Percentiles rank a stretch among this genome's conserved stretches.
Evolutionary conservation across 2,888 invertebrate genomes (phyloP).

Genomic region (Liopterus haemorrhoidalis): DNA sequence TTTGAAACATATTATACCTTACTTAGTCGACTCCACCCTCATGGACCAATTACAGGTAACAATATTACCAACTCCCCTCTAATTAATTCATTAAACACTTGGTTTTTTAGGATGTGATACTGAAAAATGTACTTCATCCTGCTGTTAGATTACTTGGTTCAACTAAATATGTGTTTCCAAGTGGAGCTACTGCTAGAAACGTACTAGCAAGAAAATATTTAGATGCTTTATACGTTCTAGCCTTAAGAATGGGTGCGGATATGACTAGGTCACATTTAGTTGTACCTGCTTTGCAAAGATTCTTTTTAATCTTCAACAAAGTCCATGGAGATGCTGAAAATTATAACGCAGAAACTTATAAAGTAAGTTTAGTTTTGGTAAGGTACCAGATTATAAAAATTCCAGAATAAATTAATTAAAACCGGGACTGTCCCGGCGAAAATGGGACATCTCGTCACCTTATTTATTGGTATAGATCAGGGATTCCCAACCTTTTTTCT

Average conservation of each 20-base stretch:
- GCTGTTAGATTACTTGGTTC: constrained; percentile 75
- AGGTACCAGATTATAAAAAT: too few species aligned
- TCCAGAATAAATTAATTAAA: too few species aligned
- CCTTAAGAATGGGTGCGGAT: constrained; percentile 67
- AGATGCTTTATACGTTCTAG: constrained; percentile 75
- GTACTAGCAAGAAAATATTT: constrained; percentile 75
- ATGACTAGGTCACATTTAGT: constrained; percentile 71
- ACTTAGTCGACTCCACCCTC: constrained; percentile 72
- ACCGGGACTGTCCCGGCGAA: too few species aligned
- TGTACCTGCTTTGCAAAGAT: constrained; percentile 64
- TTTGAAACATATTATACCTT: constrained; percentile 72
- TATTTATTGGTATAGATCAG: too few species aligned
- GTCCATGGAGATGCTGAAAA: constrained; percentile 50
- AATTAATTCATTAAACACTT: constrained; percentile 1
- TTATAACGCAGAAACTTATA: constrained; percentile 17
- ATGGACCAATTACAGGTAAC: constrained; percentile 81
- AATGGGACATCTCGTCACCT: too few species aligned
- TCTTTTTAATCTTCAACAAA: constrained; percentile 78
- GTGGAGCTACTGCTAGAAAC: constrained; percentile 66
- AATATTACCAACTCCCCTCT: constrained; percentile 11
- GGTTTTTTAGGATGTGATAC: constrained; percentile 68
- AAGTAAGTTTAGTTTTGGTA: constrained; percentile 20
- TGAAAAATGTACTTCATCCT: constrained; percentile 78
- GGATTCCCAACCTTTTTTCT: too few species aligned
- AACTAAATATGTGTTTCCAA: constrained; percentile 72